Base-by-base conservation (phyloP, 2,797 vertebrate species). In the Gouania willdenowi region DNA sequence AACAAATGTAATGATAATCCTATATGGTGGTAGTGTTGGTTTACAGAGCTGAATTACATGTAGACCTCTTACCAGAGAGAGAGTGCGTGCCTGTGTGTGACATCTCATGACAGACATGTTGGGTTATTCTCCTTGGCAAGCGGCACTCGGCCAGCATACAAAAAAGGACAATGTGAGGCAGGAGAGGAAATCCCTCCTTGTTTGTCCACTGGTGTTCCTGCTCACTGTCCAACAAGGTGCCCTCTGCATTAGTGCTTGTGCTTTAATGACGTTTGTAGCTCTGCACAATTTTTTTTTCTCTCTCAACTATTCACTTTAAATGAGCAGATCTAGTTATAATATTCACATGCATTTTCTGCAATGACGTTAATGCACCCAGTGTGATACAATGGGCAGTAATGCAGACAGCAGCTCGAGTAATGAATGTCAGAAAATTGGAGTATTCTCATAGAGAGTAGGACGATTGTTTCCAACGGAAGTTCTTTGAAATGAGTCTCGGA, bases 181-280 rank as follows among this genome's bases (percentile, higher is more conserved):
- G 8, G 53, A 77, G 54, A 86, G 87, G 85, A 87, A 85, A 70
- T 77, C 75, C 84, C 84, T 75, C 82, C 84, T 79, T 72, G 74
- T 84, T 77, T 83, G 81, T 87, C 76, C 66, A 72, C 52, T 55
- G 24, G 54, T 60, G 63, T 73, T 72, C 79, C 39, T 75, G 61
- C 67, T 32, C 87, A 85, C 83, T 87, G 81, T 65, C 51, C 62
- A 68, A 63, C 69, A 71, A 73, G 66, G 73, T 68, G 74, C 63
- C 77, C 72, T 71, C 50, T 51, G 57, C 43, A 63, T 73, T 59
- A 70, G 55, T 56, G 66, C 43, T 6, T 23, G 8, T 13, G 56
- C 41, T 49, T 69, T 52, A 64, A 65, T 48, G 54, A 14, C 23
- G 29, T 35, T 27, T 38, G 42, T 41, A 43, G 53, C 47, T 66